Conservation (phyloP, 2,113 vertebrate genomes). For the Entomyzon cyanotis region DNA sequence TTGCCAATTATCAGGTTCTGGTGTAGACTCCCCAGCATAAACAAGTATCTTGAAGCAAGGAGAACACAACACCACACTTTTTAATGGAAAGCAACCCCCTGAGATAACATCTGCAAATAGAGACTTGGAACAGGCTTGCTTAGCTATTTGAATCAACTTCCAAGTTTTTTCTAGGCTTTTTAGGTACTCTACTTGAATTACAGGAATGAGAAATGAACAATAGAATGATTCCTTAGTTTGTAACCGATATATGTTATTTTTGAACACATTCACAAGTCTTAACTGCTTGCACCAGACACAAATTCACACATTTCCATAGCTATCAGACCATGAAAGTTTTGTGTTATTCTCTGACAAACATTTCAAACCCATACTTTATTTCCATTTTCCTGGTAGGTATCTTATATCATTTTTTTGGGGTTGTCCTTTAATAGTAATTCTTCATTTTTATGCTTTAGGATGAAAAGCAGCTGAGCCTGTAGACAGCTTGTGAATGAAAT, state of each 20-base stretch:
- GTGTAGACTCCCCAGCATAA: not conserved
- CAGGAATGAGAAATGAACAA: not conserved
- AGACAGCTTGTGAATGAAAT: not conserved
- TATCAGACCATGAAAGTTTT: not conserved
- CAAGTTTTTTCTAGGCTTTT: not conserved
- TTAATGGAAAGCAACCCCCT: not conserved
- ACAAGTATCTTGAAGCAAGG: not conserved
- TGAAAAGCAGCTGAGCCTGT: not conserved
- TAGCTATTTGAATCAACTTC: not conserved
- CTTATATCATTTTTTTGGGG: not conserved
- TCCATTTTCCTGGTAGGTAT: not conserved
- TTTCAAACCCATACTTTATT: not conserved
- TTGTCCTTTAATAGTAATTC: not conserved
- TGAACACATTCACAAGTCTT: not conserved
- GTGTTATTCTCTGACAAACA: not conserved
- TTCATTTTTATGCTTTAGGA: not conserved
- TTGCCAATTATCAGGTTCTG: not conserved
- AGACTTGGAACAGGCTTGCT: not conserved
- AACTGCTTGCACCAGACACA: not conserved
- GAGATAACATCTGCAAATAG: not conserved
- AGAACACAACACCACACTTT: not conserved
- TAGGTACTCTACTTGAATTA: not conserved
- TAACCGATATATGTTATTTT: not conserved
- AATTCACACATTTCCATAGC: not conserved
- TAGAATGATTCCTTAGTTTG: not conserved